These are phyloP conservation scores for Rostratula benghalensis DNA, from an alignment of 2,113 vertebrate species.

Conservation along the genomic window DNA sequence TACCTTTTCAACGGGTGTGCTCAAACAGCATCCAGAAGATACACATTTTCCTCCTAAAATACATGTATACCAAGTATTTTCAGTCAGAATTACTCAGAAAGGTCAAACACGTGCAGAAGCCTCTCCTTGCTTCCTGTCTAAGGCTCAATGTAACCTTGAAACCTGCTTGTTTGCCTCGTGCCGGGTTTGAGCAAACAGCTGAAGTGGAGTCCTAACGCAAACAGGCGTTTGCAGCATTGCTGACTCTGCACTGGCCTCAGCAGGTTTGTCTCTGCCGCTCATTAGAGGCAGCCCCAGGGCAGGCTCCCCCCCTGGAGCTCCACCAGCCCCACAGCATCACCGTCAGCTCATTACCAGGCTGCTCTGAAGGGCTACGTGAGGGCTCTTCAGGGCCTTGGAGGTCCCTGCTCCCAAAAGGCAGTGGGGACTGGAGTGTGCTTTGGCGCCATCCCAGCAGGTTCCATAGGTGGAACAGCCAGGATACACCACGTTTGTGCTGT, in stretches of 20 bases:
- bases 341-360: background rate
- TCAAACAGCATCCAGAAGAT: background rate
- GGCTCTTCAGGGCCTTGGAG: background rate
- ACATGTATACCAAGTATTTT: background rate
- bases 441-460: fast-evolving
- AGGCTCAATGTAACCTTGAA: background rate
- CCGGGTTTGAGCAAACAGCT: background rate
- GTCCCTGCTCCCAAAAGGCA: background rate
- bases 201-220: background rate
- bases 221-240: fast-evolving
- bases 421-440: fast-evolving
- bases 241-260: background rate
- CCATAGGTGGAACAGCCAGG: fast-evolving
- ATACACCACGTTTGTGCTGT: background rate
- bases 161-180: background rate
- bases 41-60: background rate
- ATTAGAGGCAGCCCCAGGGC: background rate
- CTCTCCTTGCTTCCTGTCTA: background rate
- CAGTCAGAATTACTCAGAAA: background rate
- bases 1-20: background rate
- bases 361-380: background rate
- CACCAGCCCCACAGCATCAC: background rate
- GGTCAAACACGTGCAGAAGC: background rate
- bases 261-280: background rate
- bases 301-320: background rate